Percentiles rank a stretch among this genome's conserved stretches.
Evolutionary conservation across 2,888 invertebrate genomes (phyloP).

Genomic region (Dynastes grantii): DNA sequence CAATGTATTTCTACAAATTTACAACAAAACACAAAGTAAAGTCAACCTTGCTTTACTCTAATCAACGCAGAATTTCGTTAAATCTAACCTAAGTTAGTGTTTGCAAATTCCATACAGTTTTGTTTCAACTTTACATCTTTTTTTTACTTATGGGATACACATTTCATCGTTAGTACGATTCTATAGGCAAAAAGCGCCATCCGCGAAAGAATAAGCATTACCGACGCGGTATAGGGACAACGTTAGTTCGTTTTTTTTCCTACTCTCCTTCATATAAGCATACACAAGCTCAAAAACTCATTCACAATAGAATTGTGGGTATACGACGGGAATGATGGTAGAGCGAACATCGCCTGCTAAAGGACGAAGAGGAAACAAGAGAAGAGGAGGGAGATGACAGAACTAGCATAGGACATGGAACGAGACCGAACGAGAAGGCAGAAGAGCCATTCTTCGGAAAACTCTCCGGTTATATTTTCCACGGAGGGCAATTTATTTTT

Average conservation of each 20-base stretch:
- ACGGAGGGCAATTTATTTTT: conserved; percentile 72
- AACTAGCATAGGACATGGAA: conserved; percentile 16
- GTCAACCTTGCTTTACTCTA: too few relatives aligned
- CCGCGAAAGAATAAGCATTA: conserved; percentile 1
- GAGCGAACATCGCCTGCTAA: not conserved
- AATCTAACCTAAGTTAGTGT: too few relatives aligned
- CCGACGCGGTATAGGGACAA: not conserved
- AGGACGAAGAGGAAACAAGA: conserved; percentile 11
- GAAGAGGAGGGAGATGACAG: conserved; percentile 15
- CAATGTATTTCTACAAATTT: too few relatives aligned
- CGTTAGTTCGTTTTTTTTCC: conserved; percentile 3
- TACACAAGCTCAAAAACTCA: conserved; percentile 29
- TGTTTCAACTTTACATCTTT: too few relatives aligned
- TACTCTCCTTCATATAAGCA: too few relatives aligned
- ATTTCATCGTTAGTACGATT: too few relatives aligned
- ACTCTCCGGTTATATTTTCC: conserved; percentile 70
- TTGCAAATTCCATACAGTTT: too few relatives aligned
- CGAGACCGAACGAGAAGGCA: conserved; percentile 51
- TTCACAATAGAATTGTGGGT: conserved; percentile 38
- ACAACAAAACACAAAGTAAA: too few relatives aligned
- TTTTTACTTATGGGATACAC: too few relatives aligned
- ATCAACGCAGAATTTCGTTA: too few relatives aligned
- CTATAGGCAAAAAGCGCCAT: not conserved
- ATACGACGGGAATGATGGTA: not conserved
- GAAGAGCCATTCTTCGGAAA: conserved; percentile 70